phyloP scores from a whole-genome alignment of 2,888 invertebrate species.

The Archips crataeganus region DNA sequence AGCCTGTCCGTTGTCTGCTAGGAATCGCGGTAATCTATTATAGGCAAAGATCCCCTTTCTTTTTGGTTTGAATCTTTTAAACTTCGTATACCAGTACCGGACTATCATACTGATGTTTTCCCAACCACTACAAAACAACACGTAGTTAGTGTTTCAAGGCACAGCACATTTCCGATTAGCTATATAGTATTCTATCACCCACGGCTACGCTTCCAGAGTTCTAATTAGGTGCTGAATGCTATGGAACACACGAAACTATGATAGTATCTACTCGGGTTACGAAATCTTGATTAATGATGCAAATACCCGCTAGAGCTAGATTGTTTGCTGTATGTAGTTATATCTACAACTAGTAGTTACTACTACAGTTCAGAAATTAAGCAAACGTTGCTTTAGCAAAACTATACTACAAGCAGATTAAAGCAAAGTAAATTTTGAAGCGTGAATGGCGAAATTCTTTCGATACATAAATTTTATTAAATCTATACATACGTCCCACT shows the following conservation, averaged over 20 bases:
- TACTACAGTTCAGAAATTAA: constrained; percentile 26
- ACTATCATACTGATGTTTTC: not conserved
- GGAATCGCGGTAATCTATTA: too few species aligned
- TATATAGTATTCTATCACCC: constrained; percentile 28
- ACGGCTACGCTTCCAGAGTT: constrained; percentile 30
- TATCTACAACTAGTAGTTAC: too few species aligned
- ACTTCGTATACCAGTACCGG: not conserved
- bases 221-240: constrained; percentile 28
- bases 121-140: not conserved
- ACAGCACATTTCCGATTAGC: constrained; percentile 37
- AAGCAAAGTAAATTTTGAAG: constrained; percentile 18
- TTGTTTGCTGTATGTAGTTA: constrained; percentile 25
- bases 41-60: too few species aligned
- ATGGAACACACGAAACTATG: constrained; percentile 31
- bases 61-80: too few species aligned
- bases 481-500: too few species aligned
- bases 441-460: not conserved
- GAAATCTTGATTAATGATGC: constrained; percentile 42
- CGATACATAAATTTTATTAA: not conserved
- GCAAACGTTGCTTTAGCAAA: constrained; percentile 17
- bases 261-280: constrained; percentile 25
- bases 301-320: constrained; percentile 29
- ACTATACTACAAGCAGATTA: constrained; percentile 14
- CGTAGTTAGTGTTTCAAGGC: constrained; percentile 33
- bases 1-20: too few species aligned